Evolutionary conservation across 2,888 invertebrate genomes (phyloP).

Genomic region (Drosophila cracens): DNA sequence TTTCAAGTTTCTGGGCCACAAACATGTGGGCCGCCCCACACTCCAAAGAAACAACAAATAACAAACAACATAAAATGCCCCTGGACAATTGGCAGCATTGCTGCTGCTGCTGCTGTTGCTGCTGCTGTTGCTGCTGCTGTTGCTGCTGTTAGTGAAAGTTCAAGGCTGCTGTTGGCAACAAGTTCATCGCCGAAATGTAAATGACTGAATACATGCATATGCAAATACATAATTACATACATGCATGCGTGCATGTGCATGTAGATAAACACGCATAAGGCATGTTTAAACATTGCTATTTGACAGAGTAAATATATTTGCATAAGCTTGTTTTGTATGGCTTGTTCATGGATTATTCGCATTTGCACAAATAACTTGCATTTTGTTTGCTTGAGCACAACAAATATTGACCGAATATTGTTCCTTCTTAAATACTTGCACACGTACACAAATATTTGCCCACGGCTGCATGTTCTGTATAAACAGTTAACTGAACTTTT

Average conservation of each 20-base stretch:
- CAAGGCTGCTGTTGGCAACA: conserved; percentile 61
- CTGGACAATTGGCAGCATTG: conserved; percentile 31
- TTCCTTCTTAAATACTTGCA: conserved; percentile 9
- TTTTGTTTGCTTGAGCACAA: neutral
- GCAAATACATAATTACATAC: neutral
- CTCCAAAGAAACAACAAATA: neutral
- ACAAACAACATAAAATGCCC: conserved; percentile 39
- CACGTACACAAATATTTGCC: conserved; percentile 10
- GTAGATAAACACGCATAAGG: conserved; percentile 21
- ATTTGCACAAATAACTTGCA: conserved; percentile 10
- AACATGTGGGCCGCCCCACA: conserved; percentile 59
- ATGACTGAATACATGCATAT: conserved; percentile 4
- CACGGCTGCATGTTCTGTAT: neutral
- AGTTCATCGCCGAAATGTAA: conserved; percentile 28
- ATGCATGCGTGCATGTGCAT: conserved; percentile 2
- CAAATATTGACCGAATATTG: conserved; percentile 7
- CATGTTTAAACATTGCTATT: conserved; percentile 49
- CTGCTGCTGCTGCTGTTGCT: neutral
- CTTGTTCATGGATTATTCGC: conserved; percentile 18
- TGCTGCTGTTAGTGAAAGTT: conserved; percentile 63
- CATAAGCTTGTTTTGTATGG: neutral
- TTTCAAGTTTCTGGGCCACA: conserved; percentile 41
- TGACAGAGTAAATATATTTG: conserved; percentile 29
- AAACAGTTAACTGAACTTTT: conserved; percentile 2
- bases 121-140: too few species aligned